These are phyloP conservation scores for Syritta pipiens DNA, from an alignment of 2,888 invertebrate genomes.

Conservation along the genomic window DNA sequence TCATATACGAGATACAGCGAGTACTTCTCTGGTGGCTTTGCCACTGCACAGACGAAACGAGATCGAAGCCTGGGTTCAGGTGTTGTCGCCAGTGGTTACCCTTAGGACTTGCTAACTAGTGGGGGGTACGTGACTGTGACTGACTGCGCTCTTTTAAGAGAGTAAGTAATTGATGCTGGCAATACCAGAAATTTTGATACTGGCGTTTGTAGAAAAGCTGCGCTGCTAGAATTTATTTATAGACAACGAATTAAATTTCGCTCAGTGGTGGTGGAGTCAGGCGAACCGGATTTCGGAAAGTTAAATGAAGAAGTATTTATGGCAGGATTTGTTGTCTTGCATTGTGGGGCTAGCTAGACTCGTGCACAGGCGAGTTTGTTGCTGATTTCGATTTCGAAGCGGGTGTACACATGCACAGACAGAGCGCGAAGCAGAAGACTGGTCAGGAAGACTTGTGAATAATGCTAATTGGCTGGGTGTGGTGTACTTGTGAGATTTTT, in stretches of 20 bases:
- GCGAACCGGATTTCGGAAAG: conserved; percentile 5
- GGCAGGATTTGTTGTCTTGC: neutral
- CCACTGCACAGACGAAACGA: neutral
- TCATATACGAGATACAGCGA: conserved; percentile 54
- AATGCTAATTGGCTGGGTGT: conserved; percentile 7
- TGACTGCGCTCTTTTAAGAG: no score
- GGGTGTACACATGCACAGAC: no score
- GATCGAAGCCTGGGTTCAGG: no score
- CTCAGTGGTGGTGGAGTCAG: neutral
- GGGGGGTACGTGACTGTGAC: no score
- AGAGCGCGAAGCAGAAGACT: no score
- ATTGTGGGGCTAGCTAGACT: neutral
- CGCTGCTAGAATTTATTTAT: conserved; percentile 5
- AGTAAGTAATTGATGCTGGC: no score
- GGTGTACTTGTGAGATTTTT: neutral
- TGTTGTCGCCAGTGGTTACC: no score
- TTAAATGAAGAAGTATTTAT: neutral
- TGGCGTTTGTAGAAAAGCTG: neutral
- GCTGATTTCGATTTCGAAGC: no score
- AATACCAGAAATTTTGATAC: no score
- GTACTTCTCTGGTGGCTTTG: conserved; percentile 10
- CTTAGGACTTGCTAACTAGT: no score
- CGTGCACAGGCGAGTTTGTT: no score
- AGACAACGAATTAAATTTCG: neutral
- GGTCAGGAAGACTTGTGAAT: neutral